Conservation (phyloP, 2,113 vertebrate genomes). For the Raja brachyura region DNA sequence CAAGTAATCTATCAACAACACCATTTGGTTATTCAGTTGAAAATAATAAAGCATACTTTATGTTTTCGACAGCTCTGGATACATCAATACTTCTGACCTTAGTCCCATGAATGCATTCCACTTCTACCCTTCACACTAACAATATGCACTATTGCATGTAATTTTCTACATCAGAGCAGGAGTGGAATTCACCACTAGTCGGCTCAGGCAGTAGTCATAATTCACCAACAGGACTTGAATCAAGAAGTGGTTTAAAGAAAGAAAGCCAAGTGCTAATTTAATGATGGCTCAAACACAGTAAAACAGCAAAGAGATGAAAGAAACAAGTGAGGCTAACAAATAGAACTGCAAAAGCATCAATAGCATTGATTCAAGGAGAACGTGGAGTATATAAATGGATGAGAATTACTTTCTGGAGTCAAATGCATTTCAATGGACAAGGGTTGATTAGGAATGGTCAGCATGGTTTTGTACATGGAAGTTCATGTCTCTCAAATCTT, state of each 20-base stretch:
- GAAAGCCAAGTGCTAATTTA: neutral
- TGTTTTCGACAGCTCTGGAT: neutral
- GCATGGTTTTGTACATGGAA: too few relatives aligned
- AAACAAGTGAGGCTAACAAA: neutral
- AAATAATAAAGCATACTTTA: neutral
- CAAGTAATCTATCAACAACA: neutral
- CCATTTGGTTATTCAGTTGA: neutral
- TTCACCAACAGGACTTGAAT: neutral
- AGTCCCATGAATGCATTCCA: neutral
- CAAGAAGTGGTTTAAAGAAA: neutral
- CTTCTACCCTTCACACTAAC: neutral
- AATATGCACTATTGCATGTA: neutral
- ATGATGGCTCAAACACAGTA: too few relatives aligned
- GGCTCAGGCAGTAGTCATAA: neutral
- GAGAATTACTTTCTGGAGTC: neutral
- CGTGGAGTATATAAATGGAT: neutral
- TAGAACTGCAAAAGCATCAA: neutral
- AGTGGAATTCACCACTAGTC: neutral
- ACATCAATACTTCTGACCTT: neutral
- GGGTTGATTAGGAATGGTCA: too few relatives aligned
- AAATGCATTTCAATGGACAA: neutral
- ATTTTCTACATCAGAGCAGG: neutral
- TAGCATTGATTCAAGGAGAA: neutral
- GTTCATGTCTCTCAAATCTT: too few relatives aligned
- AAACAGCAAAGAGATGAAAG: neutral